Evolutionary conservation across 2,888 invertebrate species (phyloP).

Genomic region (Neelides folsomi): DNA sequence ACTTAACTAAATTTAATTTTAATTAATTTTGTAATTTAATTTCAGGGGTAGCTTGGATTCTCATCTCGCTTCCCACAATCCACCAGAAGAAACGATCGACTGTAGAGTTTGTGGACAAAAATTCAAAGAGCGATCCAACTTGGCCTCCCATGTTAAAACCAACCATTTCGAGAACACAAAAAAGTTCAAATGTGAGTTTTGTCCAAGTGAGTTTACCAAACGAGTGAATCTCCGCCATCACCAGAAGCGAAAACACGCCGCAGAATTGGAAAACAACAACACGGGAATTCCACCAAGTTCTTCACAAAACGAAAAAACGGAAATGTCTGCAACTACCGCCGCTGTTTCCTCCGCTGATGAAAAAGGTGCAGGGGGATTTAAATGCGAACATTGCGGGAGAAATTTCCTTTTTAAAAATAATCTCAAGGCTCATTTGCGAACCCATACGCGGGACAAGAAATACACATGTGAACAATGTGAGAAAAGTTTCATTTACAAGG

Average conservation of each 20-base stretch:
- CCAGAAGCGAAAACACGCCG: conserved; percentile 32
- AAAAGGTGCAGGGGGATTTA: conserved; percentile 12
- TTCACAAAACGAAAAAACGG: conserved; percentile 18
- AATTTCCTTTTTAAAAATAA: conserved; percentile 27
- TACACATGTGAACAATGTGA: conserved; percentile 32
- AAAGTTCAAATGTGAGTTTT: conserved; percentile 31
- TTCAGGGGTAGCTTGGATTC: conserved; percentile 31
- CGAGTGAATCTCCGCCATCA: conserved; percentile 31
- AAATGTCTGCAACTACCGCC: neutral
- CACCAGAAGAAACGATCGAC: conserved; percentile 24
- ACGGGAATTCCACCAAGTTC: no score
- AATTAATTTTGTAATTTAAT: conserved; percentile 9
- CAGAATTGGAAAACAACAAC: conserved; percentile 10
- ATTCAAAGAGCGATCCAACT: conserved; percentile 28
- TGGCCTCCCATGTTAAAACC: conserved; percentile 25
- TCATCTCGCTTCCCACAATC: conserved; percentile 27
- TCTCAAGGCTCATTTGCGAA: conserved; percentile 32
- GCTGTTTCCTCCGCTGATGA: no score
- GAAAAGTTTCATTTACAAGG: conserved; percentile 32
- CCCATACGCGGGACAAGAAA: conserved; percentile 32
- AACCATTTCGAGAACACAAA: conserved; percentile 26
- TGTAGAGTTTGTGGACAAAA: conserved; percentile 30
- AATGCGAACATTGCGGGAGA: conserved; percentile 31
- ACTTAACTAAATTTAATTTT: neutral
- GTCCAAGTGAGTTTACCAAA: conserved; percentile 31